Base-by-base conservation (phyloP, 2,113 vertebrate species). In the Girardinichthys multiradiatus region DNA sequence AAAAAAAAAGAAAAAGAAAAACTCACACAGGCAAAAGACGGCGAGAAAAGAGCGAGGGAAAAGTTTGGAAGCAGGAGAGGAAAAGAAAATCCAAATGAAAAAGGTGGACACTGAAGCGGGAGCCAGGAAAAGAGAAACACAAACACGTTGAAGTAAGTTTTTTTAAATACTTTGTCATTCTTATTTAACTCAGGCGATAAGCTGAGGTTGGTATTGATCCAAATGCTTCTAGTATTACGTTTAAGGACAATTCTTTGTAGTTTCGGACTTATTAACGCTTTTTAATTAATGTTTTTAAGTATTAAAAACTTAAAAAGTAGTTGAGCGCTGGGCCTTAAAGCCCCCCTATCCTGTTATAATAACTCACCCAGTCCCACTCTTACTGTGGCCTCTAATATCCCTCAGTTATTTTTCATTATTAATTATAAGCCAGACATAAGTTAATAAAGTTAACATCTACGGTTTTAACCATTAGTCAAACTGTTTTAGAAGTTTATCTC, bases 101-200 rank as follows among this genome's bases (percentile, higher is more conserved):
- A 84, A 86, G 72, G 30, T 57, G 80, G 79, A 78, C 54, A 76
- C 54, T 3, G 63, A 42, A 59, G 78, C 83, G 85, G 74, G 67
- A 87, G 77, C 59, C 75, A 54, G 64, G 37, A 75, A 71, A 74
- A 84, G 29, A 86, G 37, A 71, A 78, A 65, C 77, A 61, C 59
- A 77, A 24, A 76, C 76, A 27, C 54, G 63, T 80, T 79, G 70
- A 91, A 90, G 94, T 94, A 91, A 92, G 91, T 88, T 89, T 75
- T 39, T 15, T 73, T 79, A 17, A 45, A 45, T 51, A 76, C 70
- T 82, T 74, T 57, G 65, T 42, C 15, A 63, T 57, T 61, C 72
- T 60, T 73, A 35, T 9, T 72, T 61, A 58, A 48, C 64, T 81
- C 76, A 77, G 63, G 74, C 70, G 73, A 68, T 19, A 45, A 45